Evolutionary conservation across 2,888 invertebrate species (phyloP).

Genomic region (Monochamus alternatus): DNA sequence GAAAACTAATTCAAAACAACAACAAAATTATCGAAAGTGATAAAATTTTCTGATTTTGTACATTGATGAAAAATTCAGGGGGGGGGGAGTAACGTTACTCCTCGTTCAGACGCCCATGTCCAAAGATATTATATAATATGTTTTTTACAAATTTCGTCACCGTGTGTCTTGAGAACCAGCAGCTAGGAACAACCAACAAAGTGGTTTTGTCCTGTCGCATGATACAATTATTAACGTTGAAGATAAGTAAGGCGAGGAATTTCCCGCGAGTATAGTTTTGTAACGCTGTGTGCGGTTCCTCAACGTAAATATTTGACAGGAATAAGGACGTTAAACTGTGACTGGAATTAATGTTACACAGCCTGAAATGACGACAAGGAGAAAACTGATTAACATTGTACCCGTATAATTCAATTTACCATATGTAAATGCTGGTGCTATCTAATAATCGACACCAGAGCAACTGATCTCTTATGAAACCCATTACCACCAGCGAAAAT

Average conservation of each 20-base stretch:
- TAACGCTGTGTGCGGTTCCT: constrained; percentile 1
- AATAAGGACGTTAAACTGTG: constrained; percentile 7
- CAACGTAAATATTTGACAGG: constrained; percentile 17
- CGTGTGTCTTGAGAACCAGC: too few relatives aligned
- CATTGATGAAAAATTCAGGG: too few relatives aligned
- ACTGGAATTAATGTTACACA: constrained; percentile 6
- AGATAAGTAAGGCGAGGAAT: constrained; percentile 9
- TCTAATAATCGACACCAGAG: neutral
- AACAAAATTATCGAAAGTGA: too few relatives aligned
- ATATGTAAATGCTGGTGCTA: neutral
- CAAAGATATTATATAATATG: too few relatives aligned
- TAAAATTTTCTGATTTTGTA: too few relatives aligned
- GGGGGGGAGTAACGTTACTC: too few relatives aligned
- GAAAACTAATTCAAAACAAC: too few relatives aligned
- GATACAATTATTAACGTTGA: constrained; percentile 3
- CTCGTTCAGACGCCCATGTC: too few relatives aligned
- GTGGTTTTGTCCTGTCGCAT: neutral
- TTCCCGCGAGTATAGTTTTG: constrained; percentile 4
- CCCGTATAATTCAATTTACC: constrained; percentile 16
- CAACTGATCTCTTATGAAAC: too few relatives aligned
- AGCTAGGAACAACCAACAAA: too few relatives aligned
- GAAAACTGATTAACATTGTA: constrained; percentile 18
- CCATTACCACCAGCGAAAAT: neutral
- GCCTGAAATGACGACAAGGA: constrained; percentile 6
- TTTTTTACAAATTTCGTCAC: too few relatives aligned